Evolutionary conservation across 35 echinoderm and acorn worm species (phyloP).

Genomic region (Anneissia japonica): DNA sequence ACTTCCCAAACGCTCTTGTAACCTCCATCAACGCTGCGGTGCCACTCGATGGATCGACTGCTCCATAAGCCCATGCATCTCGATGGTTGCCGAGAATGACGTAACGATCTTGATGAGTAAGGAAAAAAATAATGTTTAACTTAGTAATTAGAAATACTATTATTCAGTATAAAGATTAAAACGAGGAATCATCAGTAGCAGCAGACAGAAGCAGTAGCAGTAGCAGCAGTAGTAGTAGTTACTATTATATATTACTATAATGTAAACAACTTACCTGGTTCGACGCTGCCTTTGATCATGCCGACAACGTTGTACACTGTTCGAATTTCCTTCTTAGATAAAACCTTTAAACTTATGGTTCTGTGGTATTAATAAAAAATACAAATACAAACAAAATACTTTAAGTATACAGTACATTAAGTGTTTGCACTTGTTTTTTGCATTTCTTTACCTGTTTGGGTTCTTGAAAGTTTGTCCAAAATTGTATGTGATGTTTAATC

Average conservation of each 20-base stretch:
- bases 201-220: no score
- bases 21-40: constrained; percentile 58
- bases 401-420: neutral
- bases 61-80: constrained; percentile 67
- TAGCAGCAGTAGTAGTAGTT: no score
- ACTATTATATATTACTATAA: no score
- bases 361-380: neutral
- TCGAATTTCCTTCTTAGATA: constrained; percentile 26
- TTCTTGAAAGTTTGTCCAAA: constrained; percentile 58
- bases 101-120: constrained; percentile 71
- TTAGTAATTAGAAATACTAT: no score
- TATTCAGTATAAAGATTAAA: no score
- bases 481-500: constrained; percentile 48
- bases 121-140: no score
- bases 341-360: constrained; percentile 25
- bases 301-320: constrained; percentile 33
- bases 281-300: constrained; percentile 31
- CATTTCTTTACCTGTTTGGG: constrained; percentile 14
- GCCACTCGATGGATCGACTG: constrained; percentile 59
- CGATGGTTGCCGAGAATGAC: constrained; percentile 69
- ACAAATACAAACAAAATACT: neutral
- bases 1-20: constrained; percentile 30
- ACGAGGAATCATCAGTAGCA: no score
- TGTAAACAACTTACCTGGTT: constrained; percentile 64
- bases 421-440: no score